These are phyloP conservation scores for Cryptoprocta ferox DNA, from an alignment of 2,797 vertebrate species.

Conservation along the genomic window DNA sequence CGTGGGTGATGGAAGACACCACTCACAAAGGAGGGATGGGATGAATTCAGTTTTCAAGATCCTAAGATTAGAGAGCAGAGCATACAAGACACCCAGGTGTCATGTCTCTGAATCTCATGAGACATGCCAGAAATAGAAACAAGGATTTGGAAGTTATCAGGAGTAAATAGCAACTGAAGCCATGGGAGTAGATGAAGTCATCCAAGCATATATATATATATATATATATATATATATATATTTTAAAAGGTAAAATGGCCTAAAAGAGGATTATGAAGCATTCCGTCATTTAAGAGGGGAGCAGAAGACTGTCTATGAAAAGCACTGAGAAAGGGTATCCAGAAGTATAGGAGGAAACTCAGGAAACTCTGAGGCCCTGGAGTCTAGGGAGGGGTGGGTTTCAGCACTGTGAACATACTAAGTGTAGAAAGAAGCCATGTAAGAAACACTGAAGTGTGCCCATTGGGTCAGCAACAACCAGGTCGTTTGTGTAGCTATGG, in stretches of 20 bases:
- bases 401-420: background rate
- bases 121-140: constrained; percentile 12
- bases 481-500: background rate
- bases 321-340: background rate
- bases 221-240: no score
- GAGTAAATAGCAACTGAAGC: background rate
- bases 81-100: background rate
- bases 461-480: background rate
- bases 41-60: background rate
- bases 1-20: background rate
- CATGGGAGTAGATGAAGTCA: background rate
- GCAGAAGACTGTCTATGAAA: background rate
- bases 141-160: background rate
- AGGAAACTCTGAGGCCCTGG: background rate
- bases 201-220: background rate
- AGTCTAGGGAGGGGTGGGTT: background rate
- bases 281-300: background rate
- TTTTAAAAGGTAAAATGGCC: background rate
- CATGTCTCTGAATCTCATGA: background rate
- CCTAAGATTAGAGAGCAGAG: constrained; percentile 20
- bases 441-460: background rate
- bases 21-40: background rate
- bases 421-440: background rate
- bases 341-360: background rate
- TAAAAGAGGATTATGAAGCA: background rate